phyloP scores from a whole-genome alignment of 92 coral and sea anemone species.

The Bergia puertoricense region DNA sequence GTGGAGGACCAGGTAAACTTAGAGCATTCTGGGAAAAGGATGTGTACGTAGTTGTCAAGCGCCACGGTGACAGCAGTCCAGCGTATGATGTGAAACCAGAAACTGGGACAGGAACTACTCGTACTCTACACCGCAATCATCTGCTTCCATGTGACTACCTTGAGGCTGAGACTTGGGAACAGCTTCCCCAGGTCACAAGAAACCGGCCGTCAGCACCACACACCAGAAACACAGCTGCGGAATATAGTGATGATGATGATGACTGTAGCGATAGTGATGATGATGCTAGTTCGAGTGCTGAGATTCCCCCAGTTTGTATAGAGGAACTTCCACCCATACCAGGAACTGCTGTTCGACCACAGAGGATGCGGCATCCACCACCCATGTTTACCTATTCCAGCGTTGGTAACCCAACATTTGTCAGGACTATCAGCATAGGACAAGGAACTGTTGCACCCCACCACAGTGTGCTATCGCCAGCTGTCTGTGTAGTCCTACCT shows the following conservation, averaged over 20 bases:
- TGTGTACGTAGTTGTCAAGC: not conserved
- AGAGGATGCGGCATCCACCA: conserved; percentile 33
- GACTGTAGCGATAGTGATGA: not conserved
- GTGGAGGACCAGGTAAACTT: conserved; percentile 45
- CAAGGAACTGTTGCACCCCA: conserved; percentile 24
- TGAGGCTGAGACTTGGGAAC: conserved; percentile 36
- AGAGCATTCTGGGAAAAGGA: conserved; percentile 24
- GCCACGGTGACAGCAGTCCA: conserved; percentile 29
- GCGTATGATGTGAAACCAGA: conserved; percentile 33
- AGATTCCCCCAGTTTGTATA: conserved; percentile 29
- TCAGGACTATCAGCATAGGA: conserved; percentile 26
- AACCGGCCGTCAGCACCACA: conserved; percentile 38
- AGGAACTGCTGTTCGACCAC: conserved; percentile 27
- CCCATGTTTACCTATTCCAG: conserved; percentile 20
- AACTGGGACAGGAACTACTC: not conserved
- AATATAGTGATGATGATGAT: conserved; percentile 22
- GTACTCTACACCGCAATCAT: conserved; percentile 38
- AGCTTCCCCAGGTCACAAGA: conserved; percentile 40
- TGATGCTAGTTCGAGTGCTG: conserved; percentile 4
- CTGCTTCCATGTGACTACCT: conserved; percentile 42
- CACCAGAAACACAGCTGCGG: not conserved
- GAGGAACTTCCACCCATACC: conserved; percentile 20
- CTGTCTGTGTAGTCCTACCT: conserved; percentile 26
- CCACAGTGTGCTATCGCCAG: conserved; percentile 19
- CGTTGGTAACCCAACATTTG: conserved; percentile 16